Evolutionary conservation across 2,113 vertebrate genomes (phyloP).

Genomic region (Tachycineta bicolor): DNA sequence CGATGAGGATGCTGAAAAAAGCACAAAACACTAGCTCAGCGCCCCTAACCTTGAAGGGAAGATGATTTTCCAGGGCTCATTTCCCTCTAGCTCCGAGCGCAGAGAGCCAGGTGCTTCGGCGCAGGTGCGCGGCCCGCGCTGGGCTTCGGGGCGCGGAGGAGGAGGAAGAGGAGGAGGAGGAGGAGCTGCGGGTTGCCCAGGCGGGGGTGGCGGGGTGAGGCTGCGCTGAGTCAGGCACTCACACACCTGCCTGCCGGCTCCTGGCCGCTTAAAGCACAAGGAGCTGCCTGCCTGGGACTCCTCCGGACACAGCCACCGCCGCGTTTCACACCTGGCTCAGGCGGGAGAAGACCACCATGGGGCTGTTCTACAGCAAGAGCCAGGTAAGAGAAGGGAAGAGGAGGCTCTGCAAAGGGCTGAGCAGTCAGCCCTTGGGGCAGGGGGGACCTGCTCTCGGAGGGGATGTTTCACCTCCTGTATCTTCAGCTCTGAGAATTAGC

Average conservation of each 20-base stretch:
- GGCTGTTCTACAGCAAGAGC: conserved; percentile 50
- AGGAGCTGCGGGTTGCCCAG: conserved; percentile 45
- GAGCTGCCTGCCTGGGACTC: not conserved
- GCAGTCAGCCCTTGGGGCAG: not conserved
- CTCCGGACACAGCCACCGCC: fast-evolving
- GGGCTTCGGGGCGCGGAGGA: not conserved
- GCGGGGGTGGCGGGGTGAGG: conserved; percentile 13
- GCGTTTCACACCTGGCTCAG: not conserved
- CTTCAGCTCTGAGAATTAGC: not conserved
- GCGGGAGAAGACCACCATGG: not conserved
- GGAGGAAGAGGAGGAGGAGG: conserved; percentile 25
- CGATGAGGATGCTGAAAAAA: not conserved
- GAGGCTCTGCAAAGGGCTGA: not conserved
- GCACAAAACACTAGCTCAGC: not conserved
- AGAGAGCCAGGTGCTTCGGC: fast-evolving
- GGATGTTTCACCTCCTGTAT: not conserved
- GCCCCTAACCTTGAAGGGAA: not conserved
- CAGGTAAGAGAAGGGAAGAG: conserved; percentile 39
- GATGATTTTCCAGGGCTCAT: fast-evolving
- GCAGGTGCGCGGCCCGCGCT: fast-evolving
- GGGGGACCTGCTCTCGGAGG: not conserved
- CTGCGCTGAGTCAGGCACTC: conserved; percentile 70
- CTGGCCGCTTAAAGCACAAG: not conserved
- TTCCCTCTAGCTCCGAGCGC: too few species aligned
- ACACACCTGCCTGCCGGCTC: conserved; percentile 43